These are phyloP conservation scores for Hemicrepidius hirtus DNA, from an alignment of 2,888 invertebrate genomes.

Conservation along the genomic window DNA sequence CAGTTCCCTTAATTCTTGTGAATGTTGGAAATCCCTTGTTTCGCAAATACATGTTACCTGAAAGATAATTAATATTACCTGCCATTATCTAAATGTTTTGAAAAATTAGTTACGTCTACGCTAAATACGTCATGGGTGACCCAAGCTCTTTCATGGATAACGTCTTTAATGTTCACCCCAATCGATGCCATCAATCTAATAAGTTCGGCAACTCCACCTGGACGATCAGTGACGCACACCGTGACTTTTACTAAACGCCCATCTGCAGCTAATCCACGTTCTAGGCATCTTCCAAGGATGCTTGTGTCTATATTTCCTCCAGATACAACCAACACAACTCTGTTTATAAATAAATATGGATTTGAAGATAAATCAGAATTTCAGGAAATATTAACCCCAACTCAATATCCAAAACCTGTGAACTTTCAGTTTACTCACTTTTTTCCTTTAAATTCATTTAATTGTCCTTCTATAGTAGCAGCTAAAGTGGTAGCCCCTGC, in stretches of 20 bases:
- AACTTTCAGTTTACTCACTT: too few species aligned
- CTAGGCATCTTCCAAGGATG: conserved; percentile 86
- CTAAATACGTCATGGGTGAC: conserved; percentile 88
- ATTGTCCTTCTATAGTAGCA: conserved; percentile 86
- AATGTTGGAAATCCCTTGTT: conserved; percentile 1
- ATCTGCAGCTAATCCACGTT: conserved; percentile 89
- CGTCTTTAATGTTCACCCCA: conserved; percentile 92
- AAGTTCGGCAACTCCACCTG: conserved; percentile 88
- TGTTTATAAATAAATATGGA: too few species aligned
- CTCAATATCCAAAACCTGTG: too few species aligned
- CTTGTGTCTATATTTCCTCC: conserved; percentile 94
- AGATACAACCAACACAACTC: conserved; percentile 87
- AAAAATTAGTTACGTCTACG: conserved; percentile 71
- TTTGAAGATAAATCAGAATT: too few species aligned
- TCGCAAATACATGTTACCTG: background rate
- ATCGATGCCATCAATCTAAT: conserved; percentile 81
- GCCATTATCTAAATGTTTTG: background rate
- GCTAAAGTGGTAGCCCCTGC: conserved; percentile 92
- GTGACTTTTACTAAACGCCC: conserved; percentile 82
- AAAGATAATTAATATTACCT: background rate
- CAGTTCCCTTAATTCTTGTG: background rate
- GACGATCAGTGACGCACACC: conserved; percentile 85
- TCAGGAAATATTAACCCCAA: too few species aligned
- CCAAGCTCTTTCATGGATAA: conserved; percentile 95
- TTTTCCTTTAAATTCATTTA: conserved; percentile 88